Percentiles rank a stretch among this genome's conserved stretches.
Evolutionary conservation across 2,113 vertebrate species (phyloP).

Genomic region (Macaca fascicularis): T2T-MFA8v1.1 NC_088376.1:46494501-46495000

Average conservation of each 20-base stretch:
- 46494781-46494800: not conserved
- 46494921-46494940: not conserved
- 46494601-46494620: too few species aligned
- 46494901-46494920: not conserved
- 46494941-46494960: not conserved
- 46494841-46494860: fast-evolving
- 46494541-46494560: too few species aligned
- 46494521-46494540: too few species aligned
- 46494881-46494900: not conserved
- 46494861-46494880: not conserved
- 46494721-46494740: not conserved
- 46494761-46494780: not conserved
- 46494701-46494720: not conserved
- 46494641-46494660: too few species aligned
- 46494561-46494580: too few species aligned
- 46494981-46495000: not conserved
- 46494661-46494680: too few species aligned
- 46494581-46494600: too few species aligned
- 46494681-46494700: too few species aligned
- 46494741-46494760: not conserved
- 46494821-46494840: not conserved
- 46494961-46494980: not conserved
- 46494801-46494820: not conserved
- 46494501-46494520: too few species aligned
- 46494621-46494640: too few species aligned